Evolutionary conservation across 2,113 vertebrate species (phyloP), one percentile per base, ranked within the genome.

Genomic region (Cavia porcellus): DNA sequence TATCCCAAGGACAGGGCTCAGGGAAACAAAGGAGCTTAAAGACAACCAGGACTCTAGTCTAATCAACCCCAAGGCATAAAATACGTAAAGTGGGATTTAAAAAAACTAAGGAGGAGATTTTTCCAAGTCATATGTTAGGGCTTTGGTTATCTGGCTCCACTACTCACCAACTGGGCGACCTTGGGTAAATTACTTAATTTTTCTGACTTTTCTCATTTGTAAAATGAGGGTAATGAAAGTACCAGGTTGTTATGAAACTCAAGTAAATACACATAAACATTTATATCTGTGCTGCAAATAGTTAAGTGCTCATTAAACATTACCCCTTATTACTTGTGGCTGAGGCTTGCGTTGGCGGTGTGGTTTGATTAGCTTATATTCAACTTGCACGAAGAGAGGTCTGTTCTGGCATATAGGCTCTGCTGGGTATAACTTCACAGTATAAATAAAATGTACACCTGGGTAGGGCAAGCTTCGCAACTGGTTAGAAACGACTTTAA

Each of bases 11-110:
- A 68, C 52, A 38, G 50, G 14, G 5, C 62, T 52, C 72, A 59
- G 62, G 57, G 14, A 80, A 92, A 95, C 50, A 86, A 91, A 97
- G 82, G 66, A 84, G 35, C 38, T 45, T 81, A 86, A 94, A 94
- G 82, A 80, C 50, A 70, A 68, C 35, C 17, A 13, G 25, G 7
- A 30, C 50, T 75, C n/a, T 86, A 85, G 20, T 38, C 38, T 90
- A 74, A 77, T 24, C 35, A 68, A 28, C 20, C 20, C 66, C 42
- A 38, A 1, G 50, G 42, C 45, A 24, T 64, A 61, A 87, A 93
- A 90, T 55, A 28, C 47, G 80, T 11, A 7, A 13, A 59, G 42
- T 55, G 42, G 22, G 52, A 30, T 30, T 1, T 5, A 35, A 24
- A 95, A 88, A 68, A 50, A 22, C 20, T 28, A 8, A 30, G 7